Percentiles rank a stretch among this genome's conserved stretches.
Conservation (phyloP, 2,888 invertebrate species). For the Erebia epiphron region DNA sequence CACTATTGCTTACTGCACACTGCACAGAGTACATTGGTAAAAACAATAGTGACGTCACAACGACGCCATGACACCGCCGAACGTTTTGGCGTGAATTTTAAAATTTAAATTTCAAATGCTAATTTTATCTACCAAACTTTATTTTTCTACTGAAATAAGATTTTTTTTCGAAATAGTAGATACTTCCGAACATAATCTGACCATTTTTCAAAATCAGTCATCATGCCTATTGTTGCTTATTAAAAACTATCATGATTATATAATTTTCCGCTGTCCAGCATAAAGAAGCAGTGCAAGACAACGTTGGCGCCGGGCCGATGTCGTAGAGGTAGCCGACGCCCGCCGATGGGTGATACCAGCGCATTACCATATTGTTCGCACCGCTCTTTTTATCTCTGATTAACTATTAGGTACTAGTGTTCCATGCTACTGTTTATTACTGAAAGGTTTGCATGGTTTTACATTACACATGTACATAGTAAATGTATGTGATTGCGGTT, state of each 20-base stretch:
- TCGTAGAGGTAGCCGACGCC: slow-evolving; percentile 62
- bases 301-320: slow-evolving; percentile 67
- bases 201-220: no score
- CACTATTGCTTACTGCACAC: no score
- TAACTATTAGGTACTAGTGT: slow-evolving; percentile 54
- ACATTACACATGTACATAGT: slow-evolving; percentile 8
- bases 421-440: slow-evolving; percentile 28
- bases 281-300: slow-evolving; percentile 38
- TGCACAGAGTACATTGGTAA: no score
- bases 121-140: no score
- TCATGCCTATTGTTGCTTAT: slow-evolving; percentile 14
- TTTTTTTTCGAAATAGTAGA: no score
- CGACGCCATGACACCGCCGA: no score
- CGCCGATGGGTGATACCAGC: slow-evolving; percentile 61
- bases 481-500: slow-evolving; percentile 1
- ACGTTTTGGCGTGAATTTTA: no score
- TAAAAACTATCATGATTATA: slow-evolving; percentile 18
- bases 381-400: slow-evolving; percentile 60
- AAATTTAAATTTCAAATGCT: no score
- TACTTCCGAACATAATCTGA: no score
- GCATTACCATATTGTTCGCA: slow-evolving; percentile 74
- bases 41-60: no score
- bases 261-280: slow-evolving; percentile 25
- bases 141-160: no score
- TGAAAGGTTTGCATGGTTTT: slow-evolving; percentile 25